A percentile compares a stretch with the other conserved stretches of the same genome.
These are phyloP conservation scores for Sebastes minor DNA, from an alignment of 2,797 vertebrate species.

Conservation along the genomic window DNA sequence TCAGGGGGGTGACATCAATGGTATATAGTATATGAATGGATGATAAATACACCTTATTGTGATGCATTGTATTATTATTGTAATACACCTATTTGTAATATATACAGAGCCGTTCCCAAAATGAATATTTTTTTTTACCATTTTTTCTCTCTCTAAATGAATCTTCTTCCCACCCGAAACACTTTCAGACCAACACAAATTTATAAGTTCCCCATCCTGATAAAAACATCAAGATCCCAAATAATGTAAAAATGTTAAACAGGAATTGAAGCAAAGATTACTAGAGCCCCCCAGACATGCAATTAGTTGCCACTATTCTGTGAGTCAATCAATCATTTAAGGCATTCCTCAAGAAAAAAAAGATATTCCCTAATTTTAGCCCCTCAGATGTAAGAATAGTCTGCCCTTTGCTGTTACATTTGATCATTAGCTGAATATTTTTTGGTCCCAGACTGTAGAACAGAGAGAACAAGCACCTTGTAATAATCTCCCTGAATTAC, in stretches of 20 bases:
- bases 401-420: not conserved
- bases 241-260: not conserved
- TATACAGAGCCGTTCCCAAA: not conserved
- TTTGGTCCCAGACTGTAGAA: too few relatives aligned
- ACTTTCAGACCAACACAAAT: not conserved
- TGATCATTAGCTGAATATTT: too few relatives aligned
- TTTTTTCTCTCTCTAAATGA: not conserved
- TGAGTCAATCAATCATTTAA: not conserved
- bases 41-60: not conserved
- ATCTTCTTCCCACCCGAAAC: not conserved
- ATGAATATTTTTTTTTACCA: not conserved
- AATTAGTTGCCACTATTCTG: not conserved
- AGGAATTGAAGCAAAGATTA: not conserved
- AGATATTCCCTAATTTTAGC: not conserved
- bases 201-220: not conserved
- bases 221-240: not conserved
- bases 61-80: too few relatives aligned
- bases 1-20: too few relatives aligned
- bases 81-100: too few relatives aligned
- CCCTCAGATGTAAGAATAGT: not conserved
- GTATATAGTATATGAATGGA: not conserved
- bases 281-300: not conserved
- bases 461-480: too few relatives aligned
- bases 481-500: too few relatives aligned
- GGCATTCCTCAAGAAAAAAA: not conserved